Percentiles rank a stretch among this genome's conserved stretches.
Conservation (phyloP, 2,113 vertebrate genomes). For the Sorex araneus region DNA sequence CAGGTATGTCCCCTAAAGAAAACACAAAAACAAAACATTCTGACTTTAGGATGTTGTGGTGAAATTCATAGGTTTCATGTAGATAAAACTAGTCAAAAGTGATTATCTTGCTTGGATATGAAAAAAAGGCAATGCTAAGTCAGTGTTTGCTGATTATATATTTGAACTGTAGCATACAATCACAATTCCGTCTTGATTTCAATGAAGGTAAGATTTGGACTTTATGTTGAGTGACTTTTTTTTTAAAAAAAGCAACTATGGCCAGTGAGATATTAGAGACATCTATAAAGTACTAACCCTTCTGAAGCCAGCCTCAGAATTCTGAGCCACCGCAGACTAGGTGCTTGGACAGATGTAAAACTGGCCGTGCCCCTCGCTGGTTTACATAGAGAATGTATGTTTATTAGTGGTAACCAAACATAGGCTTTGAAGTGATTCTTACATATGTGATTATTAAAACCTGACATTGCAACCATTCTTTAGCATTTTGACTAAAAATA, state of each 20-base stretch:
- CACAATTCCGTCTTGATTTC: constrained; percentile 50
- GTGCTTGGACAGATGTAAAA: not conserved
- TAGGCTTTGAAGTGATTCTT: constrained; percentile 32
- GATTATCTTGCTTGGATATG: constrained; percentile 6
- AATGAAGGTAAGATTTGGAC: constrained; percentile 19
- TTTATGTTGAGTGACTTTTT: not conserved
- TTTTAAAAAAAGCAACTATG: too few relatives aligned
- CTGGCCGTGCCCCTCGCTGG: not conserved
- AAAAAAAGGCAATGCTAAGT: constrained; percentile 13
- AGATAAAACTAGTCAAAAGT: constrained; percentile 14
- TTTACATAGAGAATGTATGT: not conserved
- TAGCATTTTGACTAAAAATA: not conserved
- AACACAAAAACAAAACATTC: not conserved
- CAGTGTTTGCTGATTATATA: not conserved
- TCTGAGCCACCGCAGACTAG: not conserved
- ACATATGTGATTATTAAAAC: not conserved
- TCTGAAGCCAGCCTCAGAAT: not conserved
- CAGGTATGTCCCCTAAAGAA: too few relatives aligned
- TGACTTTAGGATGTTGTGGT: constrained; percentile 41
- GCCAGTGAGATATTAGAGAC: too few relatives aligned
- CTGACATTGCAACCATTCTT: not conserved
- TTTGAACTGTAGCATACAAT: not conserved
- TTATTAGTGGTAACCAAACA: not conserved
- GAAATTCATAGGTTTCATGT: constrained; percentile 30
- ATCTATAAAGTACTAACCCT: too few relatives aligned